Evolutionary conservation across 2,888 invertebrate species (phyloP).

Genomic region (Synanthedon myopaeformis): DNA sequence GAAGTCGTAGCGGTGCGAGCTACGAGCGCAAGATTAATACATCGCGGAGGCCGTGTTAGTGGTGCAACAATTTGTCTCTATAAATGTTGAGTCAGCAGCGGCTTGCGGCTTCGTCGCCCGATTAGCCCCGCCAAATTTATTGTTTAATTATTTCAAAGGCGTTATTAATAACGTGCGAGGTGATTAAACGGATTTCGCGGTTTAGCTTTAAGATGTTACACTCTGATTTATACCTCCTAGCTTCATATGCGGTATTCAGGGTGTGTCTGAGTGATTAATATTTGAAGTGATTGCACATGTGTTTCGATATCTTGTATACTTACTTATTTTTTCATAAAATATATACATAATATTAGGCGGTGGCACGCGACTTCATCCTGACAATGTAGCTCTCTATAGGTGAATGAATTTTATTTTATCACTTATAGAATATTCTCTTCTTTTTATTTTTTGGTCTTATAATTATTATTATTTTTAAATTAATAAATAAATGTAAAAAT

Average conservation of each 20-base stretch:
- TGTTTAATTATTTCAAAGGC: constrained; percentile 63
- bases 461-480: too few species aligned
- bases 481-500: too few species aligned
- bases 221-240: constrained; percentile 52
- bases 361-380: too few species aligned
- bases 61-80: constrained; percentile 69
- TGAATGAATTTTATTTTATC: too few species aligned
- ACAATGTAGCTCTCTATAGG: too few species aligned
- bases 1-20: constrained; percentile 34
- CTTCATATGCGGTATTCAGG: constrained; percentile 42
- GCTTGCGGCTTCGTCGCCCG: constrained; percentile 56
- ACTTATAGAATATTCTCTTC: too few species aligned
- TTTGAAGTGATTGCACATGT: not conserved
- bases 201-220: constrained; percentile 46
- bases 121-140: constrained; percentile 67
- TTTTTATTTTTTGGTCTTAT: too few species aligned
- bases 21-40: constrained; percentile 59
- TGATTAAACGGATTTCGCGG: constrained; percentile 66
- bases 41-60: constrained; percentile 58
- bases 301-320: too few species aligned
- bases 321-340: too few species aligned
- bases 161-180: constrained; percentile 65
- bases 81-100: constrained; percentile 68
- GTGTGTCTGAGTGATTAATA: constrained; percentile 17
- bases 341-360: too few species aligned